phyloP scores from a whole-genome alignment of 2,113 vertebrate genomes.

The Oncorhynchus gorbuscha region DNA sequence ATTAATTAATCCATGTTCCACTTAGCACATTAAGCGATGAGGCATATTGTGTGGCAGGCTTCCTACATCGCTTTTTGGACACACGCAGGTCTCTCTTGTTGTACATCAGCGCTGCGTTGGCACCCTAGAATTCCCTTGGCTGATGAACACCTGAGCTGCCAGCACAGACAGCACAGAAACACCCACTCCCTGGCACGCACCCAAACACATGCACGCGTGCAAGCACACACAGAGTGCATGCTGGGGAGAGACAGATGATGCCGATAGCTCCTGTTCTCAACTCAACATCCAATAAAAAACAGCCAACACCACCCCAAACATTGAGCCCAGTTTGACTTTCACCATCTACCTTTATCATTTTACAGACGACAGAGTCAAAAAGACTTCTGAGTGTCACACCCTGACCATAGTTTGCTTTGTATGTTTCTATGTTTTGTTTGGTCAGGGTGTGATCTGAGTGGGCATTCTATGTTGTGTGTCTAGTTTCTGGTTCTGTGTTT shows the following conservation, averaged over 20 bases:
- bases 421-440: no score
- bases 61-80: not conserved
- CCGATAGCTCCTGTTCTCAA: not conserved
- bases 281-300: not conserved
- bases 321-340: not conserved
- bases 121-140: not conserved
- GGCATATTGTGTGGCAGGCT: not conserved
- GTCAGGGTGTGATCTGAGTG: no score
- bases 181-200: not conserved
- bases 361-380: not conserved
- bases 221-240: not conserved
- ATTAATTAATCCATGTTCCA: constrained; percentile 41
- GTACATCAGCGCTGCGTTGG: not conserved
- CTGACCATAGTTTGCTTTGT: no score
- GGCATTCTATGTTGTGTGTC: no score
- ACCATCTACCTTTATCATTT: not conserved
- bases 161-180: not conserved
- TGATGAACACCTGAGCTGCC: constrained; percentile 3
- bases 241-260: constrained; percentile 3
- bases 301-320: not conserved
- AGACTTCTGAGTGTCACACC: not conserved
- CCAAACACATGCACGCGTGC: not conserved
- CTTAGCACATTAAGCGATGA: constrained; percentile 17
- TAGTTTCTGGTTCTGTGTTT: no score
- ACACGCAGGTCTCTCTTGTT: not conserved